A percentile compares a stretch with the other conserved stretches of the same genome.
phyloP scores from a whole-genome alignment of 2,888 invertebrate genomes.

The Dryobota labecula region DNA sequence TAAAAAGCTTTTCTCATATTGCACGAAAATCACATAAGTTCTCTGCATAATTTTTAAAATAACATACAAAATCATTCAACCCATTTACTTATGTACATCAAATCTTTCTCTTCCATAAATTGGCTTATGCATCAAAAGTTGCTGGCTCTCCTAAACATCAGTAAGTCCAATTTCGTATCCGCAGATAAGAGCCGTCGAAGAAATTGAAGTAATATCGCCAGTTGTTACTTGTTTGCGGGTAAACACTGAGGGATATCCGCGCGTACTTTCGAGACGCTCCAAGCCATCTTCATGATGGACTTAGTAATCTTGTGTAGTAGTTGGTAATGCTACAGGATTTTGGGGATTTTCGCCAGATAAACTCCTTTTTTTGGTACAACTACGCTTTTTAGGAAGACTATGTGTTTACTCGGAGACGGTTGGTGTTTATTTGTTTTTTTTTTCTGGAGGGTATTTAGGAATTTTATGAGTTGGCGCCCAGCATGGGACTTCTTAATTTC shows the following conservation, averaged over 20 bases:
- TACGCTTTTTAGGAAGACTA: constrained; percentile 55
- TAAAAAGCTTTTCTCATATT: not conserved
- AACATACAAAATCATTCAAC: not conserved
- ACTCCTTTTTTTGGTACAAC: constrained; percentile 64
- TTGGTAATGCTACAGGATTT: constrained; percentile 68
- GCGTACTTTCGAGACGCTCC: constrained; percentile 65
- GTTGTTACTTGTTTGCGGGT: constrained; percentile 79
- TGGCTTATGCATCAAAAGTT: not conserved
- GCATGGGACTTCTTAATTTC: constrained; percentile 15
- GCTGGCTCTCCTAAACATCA: constrained; percentile 26
- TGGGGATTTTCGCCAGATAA: constrained; percentile 64
- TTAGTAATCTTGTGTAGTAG: constrained; percentile 74
- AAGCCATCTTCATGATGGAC: constrained; percentile 76
- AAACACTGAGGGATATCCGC: constrained; percentile 73
- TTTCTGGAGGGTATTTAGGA: constrained; percentile 36
- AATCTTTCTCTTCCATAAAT: not conserved
- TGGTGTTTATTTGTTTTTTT: constrained; percentile 21
- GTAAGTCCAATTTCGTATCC: constrained; percentile 70
- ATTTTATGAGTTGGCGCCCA: constrained; percentile 41
- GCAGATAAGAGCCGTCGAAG: constrained; percentile 80
- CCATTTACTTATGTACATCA: not conserved
- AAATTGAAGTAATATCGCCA: constrained; percentile 82
- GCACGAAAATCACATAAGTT: not conserved
- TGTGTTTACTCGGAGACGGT: constrained; percentile 23
- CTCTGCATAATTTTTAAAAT: not conserved